Conservation (phyloP, 2,113 vertebrate species). For the Ovibos moschatus region DNA sequence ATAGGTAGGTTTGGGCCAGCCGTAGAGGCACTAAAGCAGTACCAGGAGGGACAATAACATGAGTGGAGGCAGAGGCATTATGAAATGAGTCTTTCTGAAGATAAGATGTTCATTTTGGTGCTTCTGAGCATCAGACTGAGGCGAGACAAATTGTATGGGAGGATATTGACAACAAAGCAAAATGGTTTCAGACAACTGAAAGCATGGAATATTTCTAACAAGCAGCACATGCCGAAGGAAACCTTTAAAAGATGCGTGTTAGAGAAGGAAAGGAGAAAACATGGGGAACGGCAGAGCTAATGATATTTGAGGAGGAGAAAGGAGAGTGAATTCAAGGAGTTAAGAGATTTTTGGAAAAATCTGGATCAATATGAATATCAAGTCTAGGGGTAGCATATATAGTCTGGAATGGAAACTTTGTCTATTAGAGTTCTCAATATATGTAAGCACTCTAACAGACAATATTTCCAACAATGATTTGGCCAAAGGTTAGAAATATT, state of each 20-base stretch:
- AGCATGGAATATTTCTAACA: background rate
- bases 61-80: background rate
- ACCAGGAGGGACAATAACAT: background rate
- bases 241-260: background rate
- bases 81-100: background rate
- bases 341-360: background rate
- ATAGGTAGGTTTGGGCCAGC: background rate
- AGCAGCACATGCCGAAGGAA: background rate
- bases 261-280: background rate
- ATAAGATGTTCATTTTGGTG: background rate
- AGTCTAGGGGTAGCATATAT: background rate
- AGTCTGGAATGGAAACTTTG: background rate
- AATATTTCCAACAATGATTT: background rate
- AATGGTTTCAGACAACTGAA: background rate
- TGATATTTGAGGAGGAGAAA: background rate
- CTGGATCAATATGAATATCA: background rate
- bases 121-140: background rate
- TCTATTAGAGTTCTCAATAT: background rate
- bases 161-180: background rate
- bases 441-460: background rate
- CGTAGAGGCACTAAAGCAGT: background rate
- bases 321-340: background rate
- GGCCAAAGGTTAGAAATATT: background rate
- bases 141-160: background rate
- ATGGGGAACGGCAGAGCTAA: background rate